These are phyloP conservation scores for Platerodrilus igneus DNA, from an alignment of 2,888 invertebrate genomes.

Conservation along the genomic window DNA sequence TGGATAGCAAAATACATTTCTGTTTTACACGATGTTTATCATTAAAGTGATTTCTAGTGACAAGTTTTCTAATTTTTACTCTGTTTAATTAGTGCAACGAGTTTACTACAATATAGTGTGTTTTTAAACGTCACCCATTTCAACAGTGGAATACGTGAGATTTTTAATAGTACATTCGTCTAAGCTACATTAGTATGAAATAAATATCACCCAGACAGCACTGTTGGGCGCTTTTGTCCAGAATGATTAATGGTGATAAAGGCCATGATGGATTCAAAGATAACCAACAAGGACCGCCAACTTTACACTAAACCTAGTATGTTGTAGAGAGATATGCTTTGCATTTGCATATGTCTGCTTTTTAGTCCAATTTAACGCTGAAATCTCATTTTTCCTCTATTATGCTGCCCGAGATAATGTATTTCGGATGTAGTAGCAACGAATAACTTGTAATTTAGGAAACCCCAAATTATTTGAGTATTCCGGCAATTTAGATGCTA, in stretches of 20 bases:
- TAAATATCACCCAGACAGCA: conserved; percentile 29
- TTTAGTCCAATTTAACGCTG: conserved; percentile 32
- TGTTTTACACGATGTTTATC: too few relatives aligned
- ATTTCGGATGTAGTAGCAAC: conserved; percentile 18
- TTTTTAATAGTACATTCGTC: conserved; percentile 20
- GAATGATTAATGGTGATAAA: conserved; percentile 34
- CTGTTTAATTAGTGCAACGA: too few relatives aligned
- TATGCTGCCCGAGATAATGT: conserved; percentile 23
- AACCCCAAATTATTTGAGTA: conserved; percentile 17
- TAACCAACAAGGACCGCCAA: conserved; percentile 27
- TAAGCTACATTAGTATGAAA: conserved; percentile 24
- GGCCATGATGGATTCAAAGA: conserved; percentile 30
- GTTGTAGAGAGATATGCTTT: conserved; percentile 22
- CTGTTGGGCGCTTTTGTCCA: conserved; percentile 28
- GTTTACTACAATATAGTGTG: too few relatives aligned
- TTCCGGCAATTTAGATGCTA: conserved; percentile 14
- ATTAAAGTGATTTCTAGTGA: too few relatives aligned
- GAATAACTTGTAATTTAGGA: conserved; percentile 19
- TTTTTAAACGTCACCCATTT: too few relatives aligned
- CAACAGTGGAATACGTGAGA: too few relatives aligned
- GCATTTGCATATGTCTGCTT: conserved; percentile 33
- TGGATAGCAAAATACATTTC: too few relatives aligned
- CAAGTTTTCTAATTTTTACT: too few relatives aligned
- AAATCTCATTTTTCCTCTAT: conserved; percentile 31
- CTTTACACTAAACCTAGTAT: conserved; percentile 25